These are phyloP conservation scores for Leptopilina myrica DNA, from an alignment of 2,888 invertebrate species.

Conservation along the genomic window DNA sequence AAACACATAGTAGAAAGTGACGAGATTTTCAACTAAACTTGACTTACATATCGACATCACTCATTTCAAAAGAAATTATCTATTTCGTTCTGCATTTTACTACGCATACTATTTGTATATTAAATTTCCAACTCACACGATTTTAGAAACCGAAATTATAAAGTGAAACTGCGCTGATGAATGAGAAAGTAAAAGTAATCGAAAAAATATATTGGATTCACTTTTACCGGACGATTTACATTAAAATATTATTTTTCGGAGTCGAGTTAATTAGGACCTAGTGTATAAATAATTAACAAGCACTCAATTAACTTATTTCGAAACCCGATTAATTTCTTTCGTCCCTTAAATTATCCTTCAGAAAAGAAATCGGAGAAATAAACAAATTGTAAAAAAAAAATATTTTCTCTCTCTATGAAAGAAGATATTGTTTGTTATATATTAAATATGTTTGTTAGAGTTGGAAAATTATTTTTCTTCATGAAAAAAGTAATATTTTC, in stretches of 20 bases:
- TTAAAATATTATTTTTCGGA: neutral
- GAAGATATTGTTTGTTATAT: too few species aligned
- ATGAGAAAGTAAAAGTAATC: slow-evolving; percentile 8
- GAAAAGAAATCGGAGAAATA: too few species aligned
- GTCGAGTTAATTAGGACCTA: neutral
- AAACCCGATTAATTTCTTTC: neutral
- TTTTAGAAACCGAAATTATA: slow-evolving; percentile 13
- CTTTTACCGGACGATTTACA: neutral
- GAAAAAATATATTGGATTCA: neutral
- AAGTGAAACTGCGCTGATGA: neutral
- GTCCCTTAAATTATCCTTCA: too few species aligned
- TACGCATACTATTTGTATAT: too few species aligned
- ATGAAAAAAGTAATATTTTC: neutral
- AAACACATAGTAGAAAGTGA: slow-evolving; percentile 20
- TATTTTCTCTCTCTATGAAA: too few species aligned
- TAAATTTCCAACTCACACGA: slow-evolving; percentile 4
- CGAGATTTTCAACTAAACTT: slow-evolving; percentile 1
- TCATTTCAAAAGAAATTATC: neutral
- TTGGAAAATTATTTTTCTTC: too few species aligned
- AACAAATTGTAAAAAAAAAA: too few species aligned
- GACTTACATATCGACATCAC: slow-evolving; percentile 8
- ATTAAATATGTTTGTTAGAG: too few species aligned
- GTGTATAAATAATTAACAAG: too few species aligned
- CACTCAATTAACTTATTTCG: neutral
- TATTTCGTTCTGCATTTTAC: neutral